Percentiles rank a stretch among this genome's conserved stretches.
Evolutionary conservation across 1,140 invertebrate genomes (phyloP).

Genomic region (Neodiprion lecontei): DNA sequence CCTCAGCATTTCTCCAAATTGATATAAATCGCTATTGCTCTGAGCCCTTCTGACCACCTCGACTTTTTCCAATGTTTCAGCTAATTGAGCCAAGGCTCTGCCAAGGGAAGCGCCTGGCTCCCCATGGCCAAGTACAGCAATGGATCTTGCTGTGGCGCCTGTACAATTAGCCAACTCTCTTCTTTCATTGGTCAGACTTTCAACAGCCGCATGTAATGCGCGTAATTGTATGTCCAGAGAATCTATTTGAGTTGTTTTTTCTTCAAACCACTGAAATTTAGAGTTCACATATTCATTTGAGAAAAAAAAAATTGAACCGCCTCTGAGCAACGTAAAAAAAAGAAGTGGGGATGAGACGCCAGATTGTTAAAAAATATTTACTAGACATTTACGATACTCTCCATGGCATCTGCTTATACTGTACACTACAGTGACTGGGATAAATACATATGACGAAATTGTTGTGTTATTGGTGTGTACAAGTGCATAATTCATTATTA

Average conservation of each 20-base stretch:
- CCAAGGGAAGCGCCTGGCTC: slow-evolving; percentile 96
- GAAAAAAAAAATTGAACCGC: background rate
- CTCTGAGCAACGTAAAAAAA: slow-evolving; percentile 12
- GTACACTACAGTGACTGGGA: background rate
- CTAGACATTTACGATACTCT: too few relatives aligned
- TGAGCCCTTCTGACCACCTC: slow-evolving; percentile 90
- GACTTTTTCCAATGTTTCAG: slow-evolving; percentile 82
- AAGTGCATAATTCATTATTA: too few relatives aligned
- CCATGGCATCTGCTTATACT: too few relatives aligned
- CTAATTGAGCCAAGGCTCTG: slow-evolving; percentile 89
- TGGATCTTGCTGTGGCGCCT: slow-evolving; percentile 84
- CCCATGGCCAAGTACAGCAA: slow-evolving; percentile 91
- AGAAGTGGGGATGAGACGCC: background rate
- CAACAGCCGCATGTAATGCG: slow-evolving; percentile 88
- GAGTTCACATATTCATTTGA: too few relatives aligned
- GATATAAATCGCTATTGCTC: slow-evolving; percentile 93
- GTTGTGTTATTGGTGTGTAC: too few relatives aligned
- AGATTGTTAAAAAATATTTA: too few relatives aligned
- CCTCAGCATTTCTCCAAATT: slow-evolving; percentile 91
- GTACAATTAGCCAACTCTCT: slow-evolving; percentile 85
- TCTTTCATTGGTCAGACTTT: slow-evolving; percentile 85
- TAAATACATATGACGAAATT: background rate
- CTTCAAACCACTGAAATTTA: slow-evolving; percentile 94
- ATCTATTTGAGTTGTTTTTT: slow-evolving; percentile 92
- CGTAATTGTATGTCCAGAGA: slow-evolving; percentile 88